Evolutionary conservation across 2,113 vertebrate genomes (phyloP).

Genomic region (Actenoides hombroni): DNA sequence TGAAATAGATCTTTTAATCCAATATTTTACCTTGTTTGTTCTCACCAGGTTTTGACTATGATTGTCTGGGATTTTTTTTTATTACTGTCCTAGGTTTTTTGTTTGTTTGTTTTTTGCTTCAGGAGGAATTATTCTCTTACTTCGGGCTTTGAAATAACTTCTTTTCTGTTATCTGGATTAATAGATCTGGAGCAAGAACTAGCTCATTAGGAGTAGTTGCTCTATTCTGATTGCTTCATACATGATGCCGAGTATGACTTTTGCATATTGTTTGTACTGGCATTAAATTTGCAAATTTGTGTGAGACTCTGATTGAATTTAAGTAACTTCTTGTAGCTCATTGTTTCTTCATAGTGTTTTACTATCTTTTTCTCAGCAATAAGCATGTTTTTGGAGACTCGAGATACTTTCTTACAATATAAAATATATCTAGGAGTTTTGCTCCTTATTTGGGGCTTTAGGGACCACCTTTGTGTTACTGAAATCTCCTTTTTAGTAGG

Average conservation of each 20-base stretch:
- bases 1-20: not conserved
- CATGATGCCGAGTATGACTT: not conserved
- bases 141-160: not conserved
- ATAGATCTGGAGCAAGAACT: not conserved
- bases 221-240: not conserved
- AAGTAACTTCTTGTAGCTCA: not conserved
- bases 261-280: not conserved
- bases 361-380: not conserved
- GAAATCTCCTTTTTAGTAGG: not conserved
- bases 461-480: not conserved
- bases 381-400: not conserved
- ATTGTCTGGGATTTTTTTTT: not conserved
- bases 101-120: not conserved
- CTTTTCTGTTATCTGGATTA: not conserved
- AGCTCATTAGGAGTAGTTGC: not conserved
- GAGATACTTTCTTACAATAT: not conserved
- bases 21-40: not conserved
- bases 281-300: not conserved
- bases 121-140: not conserved
- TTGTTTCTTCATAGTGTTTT: not conserved
- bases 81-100: not conserved
- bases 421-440: not conserved
- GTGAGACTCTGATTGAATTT: not conserved
- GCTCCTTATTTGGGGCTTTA: not conserved
- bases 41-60: not conserved